phyloP scores from a whole-genome alignment of 2,113 vertebrate genomes.

The Proterorhinus semilunaris region DNA sequence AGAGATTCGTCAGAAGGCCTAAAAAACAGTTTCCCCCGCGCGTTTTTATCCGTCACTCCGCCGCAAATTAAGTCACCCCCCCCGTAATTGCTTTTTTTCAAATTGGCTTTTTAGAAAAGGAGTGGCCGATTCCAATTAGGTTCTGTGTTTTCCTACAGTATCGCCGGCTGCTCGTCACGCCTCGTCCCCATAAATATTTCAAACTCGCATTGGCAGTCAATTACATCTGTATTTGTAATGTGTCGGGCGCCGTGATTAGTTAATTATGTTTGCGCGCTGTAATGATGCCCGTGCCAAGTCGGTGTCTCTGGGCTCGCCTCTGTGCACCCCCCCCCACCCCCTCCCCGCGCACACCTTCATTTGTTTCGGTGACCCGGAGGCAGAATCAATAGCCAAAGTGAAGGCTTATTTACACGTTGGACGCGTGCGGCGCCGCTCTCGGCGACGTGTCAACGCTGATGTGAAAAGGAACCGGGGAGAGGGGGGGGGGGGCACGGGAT shows the following conservation, averaged over 20 bases:
- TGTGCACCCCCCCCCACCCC: background rate
- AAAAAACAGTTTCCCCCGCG: slow-evolving; percentile 25
- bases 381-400: slow-evolving; percentile 39
- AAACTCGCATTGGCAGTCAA: slow-evolving; percentile 63
- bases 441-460: slow-evolving; percentile 18
- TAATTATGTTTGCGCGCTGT: slow-evolving; percentile 66
- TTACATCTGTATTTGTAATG: slow-evolving; percentile 66
- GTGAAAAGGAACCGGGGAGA: slow-evolving; percentile 12
- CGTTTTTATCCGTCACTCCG: slow-evolving; percentile 50
- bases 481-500: background rate
- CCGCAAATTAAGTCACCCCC: slow-evolving; percentile 44
- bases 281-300: slow-evolving; percentile 32
- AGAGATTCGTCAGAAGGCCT: slow-evolving; percentile 45
- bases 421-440: slow-evolving; percentile 18
- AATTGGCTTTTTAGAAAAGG: slow-evolving; percentile 63
- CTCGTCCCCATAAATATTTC: slow-evolving; percentile 65
- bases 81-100: slow-evolving; percentile 68
- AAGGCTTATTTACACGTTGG: slow-evolving; percentile 33
- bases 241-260: slow-evolving; percentile 59
- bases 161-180: slow-evolving; percentile 45
- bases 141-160: slow-evolving; percentile 63
- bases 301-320: slow-evolving; percentile 27
- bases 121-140: slow-evolving; percentile 68
- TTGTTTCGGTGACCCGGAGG: slow-evolving; percentile 18
- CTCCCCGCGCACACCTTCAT: background rate